Evolutionary conservation across 1,140 invertebrate genomes (phyloP), one percentile per base, ranked within the genome.

Genomic region (Drosophila lacertosa): DNA sequence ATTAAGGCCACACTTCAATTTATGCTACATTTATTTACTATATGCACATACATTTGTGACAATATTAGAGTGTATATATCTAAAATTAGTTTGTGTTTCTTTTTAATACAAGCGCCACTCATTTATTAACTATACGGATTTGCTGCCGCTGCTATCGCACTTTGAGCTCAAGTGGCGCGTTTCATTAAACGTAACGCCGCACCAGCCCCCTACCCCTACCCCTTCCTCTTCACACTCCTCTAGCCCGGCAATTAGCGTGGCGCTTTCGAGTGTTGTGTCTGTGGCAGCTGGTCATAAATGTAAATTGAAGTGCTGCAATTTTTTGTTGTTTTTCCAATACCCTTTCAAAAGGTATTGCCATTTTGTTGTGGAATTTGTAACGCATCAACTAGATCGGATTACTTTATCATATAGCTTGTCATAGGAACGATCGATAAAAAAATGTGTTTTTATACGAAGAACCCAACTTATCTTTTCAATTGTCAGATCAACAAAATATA

Each of bases 81-180:
- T 29, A 54, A 39, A 54, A 54, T 40, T 54, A 37, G 18, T 22
- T 13, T 29, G 32, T 20, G 16, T 18, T 40, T 16, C 18, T n/a
- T 37, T 10, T 15, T 11, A 2, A 3, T 18, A 24, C 22, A 59
- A 51, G 24, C 45, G n/a, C 47, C 35, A 47, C 32, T 32, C 42
- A 42, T 50, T 57, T 54, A 60, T 67, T 84, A 77, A 77, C 77
- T 74, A 74, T 51, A 24, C 48, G 64, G 20, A 63, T 66, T 80
- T 76, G 59, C 54, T 68, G 50, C 29, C 16, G 37, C 42, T 47
- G 51, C 45, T 75, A 69, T 60, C 58, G 60, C 22, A 75, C 58
- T 58, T 67, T 69, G 50, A 48, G 73, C 60, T 57, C 45, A 67
- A 86, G 81, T 84, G 81, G 77, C 81, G 82, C 81, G 81, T 77